Evolutionary conservation across 2,888 invertebrate genomes (phyloP).

Genomic region (Drosophila nr. medialis): DNA sequence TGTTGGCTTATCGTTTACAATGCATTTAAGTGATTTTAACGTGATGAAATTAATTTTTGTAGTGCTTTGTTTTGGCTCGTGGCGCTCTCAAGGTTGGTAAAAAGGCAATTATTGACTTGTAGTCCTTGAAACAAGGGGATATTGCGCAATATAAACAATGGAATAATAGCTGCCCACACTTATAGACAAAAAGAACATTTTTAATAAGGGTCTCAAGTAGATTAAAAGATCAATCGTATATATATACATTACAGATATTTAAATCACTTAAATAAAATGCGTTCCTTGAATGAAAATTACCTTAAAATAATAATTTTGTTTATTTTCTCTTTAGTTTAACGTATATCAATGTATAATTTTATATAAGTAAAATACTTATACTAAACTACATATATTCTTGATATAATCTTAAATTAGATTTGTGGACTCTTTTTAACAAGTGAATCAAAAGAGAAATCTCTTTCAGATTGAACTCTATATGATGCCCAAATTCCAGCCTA

Average conservation of each 20-base stretch:
- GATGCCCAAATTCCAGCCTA: fast-evolving
- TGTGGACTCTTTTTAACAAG: not conserved
- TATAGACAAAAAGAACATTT: not conserved
- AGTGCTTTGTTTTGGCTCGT: slow-evolving; percentile 33
- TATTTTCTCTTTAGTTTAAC: not conserved
- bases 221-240: not conserved
- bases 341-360: not conserved
- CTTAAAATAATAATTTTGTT: not conserved
- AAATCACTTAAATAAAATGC: not conserved
- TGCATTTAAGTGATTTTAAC: slow-evolving; percentile 49
- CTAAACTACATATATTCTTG: not conserved
- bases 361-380: not conserved
- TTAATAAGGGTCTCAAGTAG: not conserved
- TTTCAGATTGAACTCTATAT: not conserved
- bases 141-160: slow-evolving; percentile 14
- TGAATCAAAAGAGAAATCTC: not conserved
- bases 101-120: slow-evolving; percentile 23
- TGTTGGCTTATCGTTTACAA: slow-evolving; percentile 27
- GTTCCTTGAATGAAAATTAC: not conserved
- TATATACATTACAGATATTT: not conserved
- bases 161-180: not conserved
- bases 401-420: not conserved
- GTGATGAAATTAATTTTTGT: slow-evolving; percentile 40
- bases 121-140: slow-evolving; percentile 13
- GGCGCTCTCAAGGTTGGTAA: slow-evolving; percentile 65